Base-by-base conservation (phyloP, 2,888 invertebrate species). In the Lagria hirta region DNA sequence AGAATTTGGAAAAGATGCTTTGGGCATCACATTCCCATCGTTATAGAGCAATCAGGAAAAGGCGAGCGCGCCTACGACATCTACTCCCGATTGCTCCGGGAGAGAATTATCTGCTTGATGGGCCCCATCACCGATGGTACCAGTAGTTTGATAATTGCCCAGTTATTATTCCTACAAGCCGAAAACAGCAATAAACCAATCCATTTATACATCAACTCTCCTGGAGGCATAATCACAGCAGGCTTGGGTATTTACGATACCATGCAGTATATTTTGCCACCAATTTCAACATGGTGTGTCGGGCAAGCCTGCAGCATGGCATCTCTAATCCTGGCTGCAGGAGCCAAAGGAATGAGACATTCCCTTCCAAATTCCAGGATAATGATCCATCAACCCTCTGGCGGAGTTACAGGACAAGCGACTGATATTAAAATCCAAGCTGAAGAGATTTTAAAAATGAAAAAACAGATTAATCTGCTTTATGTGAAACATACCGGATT, bases 231-330 rank as follows among this genome's bases (percentile, higher is more conserved):
- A 57, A 95, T 98, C 1, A 96, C 97, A 0, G 86, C 96, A 12
- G 98, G 97, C 1, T 74, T 98, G 11, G 97, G 92, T 27, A 97
- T 98, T 61, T 99, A 98, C 62, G 98, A 98, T 66, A 98, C 98
- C 15, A 99, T 98, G 96, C 97, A 98, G 74, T 97, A 97, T 63
- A 88, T 98, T 21, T 82, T 88, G 48, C 94, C 96, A 0, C 96
- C 96, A 0, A 86, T 98, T 10, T 86, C 93, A 2, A 98, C 97
- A 0, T 98, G 97, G 80, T 88, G 88, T 59, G 86, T 88, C 0
- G 97, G 97, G 1, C 96, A 96, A 72, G 97, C 96, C 0, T 90
- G 91, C 63, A 94, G 93, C 54, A 97, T 98, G 97, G 98, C 92
- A 1, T 94, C 95, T 10, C 75, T 99, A 29, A 74, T 98, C 3